A percentile compares a stretch with the other conserved stretches of the same genome.
phyloP scores from a whole-genome alignment of 2,888 invertebrate species.

The Metallyticus violacea region DNA sequence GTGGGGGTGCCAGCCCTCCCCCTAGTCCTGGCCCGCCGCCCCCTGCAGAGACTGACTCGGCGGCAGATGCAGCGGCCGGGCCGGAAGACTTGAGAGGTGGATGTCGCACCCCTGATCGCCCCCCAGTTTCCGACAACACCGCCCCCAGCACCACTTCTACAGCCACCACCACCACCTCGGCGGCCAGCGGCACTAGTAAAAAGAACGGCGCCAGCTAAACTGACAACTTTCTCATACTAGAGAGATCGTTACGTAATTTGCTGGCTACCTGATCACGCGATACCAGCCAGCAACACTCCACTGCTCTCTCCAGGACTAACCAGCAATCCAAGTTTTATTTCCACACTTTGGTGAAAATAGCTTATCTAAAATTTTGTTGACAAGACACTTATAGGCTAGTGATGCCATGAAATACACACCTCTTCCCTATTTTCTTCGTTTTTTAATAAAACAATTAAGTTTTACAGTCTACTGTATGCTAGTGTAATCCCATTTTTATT shows the following conservation, averaged over 20 bases:
- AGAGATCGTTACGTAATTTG: background rate
- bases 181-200: background rate
- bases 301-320: too few species aligned
- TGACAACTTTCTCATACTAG: constrained; percentile 9
- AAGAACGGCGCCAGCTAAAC: constrained; percentile 13
- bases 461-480: too few species aligned
- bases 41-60: constrained; percentile 5
- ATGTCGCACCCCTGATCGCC: background rate
- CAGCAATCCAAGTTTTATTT: too few species aligned
- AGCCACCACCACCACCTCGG: background rate
- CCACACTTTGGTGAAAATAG: too few species aligned
- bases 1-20: background rate
- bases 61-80: background rate
- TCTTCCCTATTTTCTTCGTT: too few species aligned
- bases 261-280: background rate
- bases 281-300: background rate
- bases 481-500: too few species aligned
- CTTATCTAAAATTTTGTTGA: too few species aligned
- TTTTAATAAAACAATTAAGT: too few species aligned
- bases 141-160: background rate
- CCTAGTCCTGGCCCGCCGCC: constrained; percentile 7
- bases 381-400: too few species aligned
- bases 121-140: background rate
- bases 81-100: background rate
- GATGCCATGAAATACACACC: too few species aligned